Conservation (phyloP, 2,888 invertebrate species). For the Ophion ellenae region DNA sequence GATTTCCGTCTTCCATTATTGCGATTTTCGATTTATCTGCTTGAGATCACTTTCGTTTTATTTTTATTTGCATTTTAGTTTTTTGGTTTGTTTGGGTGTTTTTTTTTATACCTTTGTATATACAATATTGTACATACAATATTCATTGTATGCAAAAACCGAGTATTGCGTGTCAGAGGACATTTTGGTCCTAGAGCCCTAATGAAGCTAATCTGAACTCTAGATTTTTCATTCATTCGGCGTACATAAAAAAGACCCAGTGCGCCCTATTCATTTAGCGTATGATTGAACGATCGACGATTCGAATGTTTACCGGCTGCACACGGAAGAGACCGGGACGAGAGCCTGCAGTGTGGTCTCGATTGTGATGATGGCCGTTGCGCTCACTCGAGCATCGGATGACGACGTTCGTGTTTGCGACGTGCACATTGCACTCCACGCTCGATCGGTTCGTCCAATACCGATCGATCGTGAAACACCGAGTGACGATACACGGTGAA, state of each 20-base stretch:
- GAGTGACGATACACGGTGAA: conserved; percentile 9
- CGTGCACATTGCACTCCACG: conserved; percentile 21
- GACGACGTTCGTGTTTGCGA: conserved; percentile 35
- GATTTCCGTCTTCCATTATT: too few relatives aligned
- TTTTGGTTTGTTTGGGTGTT: too few relatives aligned
- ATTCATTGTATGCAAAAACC: too few relatives aligned
- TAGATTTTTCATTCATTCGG: not conserved
- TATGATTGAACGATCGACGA: conserved; percentile 52
- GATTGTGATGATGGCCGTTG: conserved; percentile 23
- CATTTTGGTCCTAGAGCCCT: too few relatives aligned
- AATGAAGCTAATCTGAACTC: not conserved
- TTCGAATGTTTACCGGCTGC: not conserved
- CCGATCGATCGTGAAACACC: conserved; percentile 58
- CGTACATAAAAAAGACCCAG: not conserved
- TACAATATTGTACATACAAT: too few relatives aligned
- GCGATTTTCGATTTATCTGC: too few relatives aligned
- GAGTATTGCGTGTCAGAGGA: too few relatives aligned
- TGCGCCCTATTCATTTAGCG: conserved; percentile 19
- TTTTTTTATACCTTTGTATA: too few relatives aligned
- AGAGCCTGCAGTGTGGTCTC: conserved; percentile 13
- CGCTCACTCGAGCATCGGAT: conserved; percentile 43
- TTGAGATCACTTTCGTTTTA: too few relatives aligned
- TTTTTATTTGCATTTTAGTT: too few relatives aligned
- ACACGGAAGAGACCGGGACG: not conserved
- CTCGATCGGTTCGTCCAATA: conserved; percentile 52